Evolutionary conservation across 1,140 invertebrate genomes (phyloP), one percentile per base, ranked within the genome.

Genomic region (Whitmania pigra): DNA sequence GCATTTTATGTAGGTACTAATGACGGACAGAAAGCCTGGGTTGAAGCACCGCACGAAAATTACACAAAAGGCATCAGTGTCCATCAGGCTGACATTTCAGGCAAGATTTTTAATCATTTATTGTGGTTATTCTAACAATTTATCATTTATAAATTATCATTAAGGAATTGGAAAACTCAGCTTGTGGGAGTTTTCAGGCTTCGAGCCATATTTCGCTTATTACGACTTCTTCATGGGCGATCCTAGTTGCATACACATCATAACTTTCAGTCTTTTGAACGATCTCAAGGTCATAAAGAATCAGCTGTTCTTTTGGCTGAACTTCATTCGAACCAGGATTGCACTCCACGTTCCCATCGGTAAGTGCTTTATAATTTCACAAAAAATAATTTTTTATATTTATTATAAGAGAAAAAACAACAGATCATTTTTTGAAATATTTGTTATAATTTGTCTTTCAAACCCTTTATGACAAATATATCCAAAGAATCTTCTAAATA

Each of bases 131-230:
- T 63, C 29, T 31, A 7, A 63, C 5, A 17, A 31, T 63, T 25
- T 18, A 63, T 25, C 18, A 27, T 63, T 63, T 18, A 63, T 63
- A 49, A 63, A 27, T 31, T 63, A 63, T 27, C 57, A 27, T 80
- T 29, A 77, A 87, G 87, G 84, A 82, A 79, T 86, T 54, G 88
- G 88, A 43, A 87, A 89, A 72, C 79, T 89, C 29, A 87, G 86
- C 53, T 84, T 91, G 53, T 92, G 89, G 89, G 90, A 92, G 78
- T 90, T 92, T 78, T 90, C 89, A 36, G 90, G 90, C 2, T 88
- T 90, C 77, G 88, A 90, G 78, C 87, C 87, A 36, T 92, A 90
- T 82, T 87, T 89, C 79, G 85, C 88, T 71, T 82, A 88, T 40
- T 92, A 91, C 80, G 89, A 92, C 80, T 87, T 89, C 76, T 88